phyloP scores from a whole-genome alignment of 2,888 invertebrate species.

The Blomia tropicalis region DNA sequence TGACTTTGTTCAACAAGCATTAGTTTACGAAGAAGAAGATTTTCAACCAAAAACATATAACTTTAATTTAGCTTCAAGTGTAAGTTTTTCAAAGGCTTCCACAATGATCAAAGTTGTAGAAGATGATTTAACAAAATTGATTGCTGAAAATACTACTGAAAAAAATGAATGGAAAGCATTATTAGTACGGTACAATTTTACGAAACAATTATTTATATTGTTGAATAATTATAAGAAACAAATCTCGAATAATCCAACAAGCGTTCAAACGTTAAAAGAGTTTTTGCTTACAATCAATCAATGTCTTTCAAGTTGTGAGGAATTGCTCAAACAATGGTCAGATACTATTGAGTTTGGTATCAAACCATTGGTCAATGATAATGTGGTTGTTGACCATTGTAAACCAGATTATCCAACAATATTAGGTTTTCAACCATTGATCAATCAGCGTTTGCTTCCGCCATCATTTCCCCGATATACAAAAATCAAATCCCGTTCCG shows the following conservation, averaged over 20 bases:
- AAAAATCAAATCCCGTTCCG: slow-evolving; percentile 58
- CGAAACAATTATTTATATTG: slow-evolving; percentile 67
- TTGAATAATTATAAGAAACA: slow-evolving; percentile 48
- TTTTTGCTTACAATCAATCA: slow-evolving; percentile 47
- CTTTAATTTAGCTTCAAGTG: slow-evolving; percentile 62
- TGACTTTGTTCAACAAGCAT: slow-evolving; percentile 53
- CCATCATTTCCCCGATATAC: slow-evolving; percentile 95
- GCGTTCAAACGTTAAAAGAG: neutral
- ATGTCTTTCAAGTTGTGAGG: slow-evolving; percentile 58
- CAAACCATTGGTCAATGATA: slow-evolving; percentile 40
- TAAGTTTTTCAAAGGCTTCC: slow-evolving; percentile 61
- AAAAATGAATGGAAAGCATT: slow-evolving; percentile 33
- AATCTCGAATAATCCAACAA: slow-evolving; percentile 33
- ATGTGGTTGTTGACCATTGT: slow-evolving; percentile 9
- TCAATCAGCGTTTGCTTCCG: slow-evolving; percentile 86
- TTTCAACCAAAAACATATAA: slow-evolving; percentile 85
- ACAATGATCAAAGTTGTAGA: slow-evolving; percentile 74
- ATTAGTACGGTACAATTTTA: slow-evolving; percentile 60
- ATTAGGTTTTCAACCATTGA: slow-evolving; percentile 83
- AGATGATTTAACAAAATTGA: slow-evolving; percentile 49
- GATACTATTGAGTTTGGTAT: slow-evolving; percentile 57
- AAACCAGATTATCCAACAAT: slow-evolving; percentile 33
- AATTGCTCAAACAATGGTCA: slow-evolving; percentile 62
- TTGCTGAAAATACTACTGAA: slow-evolving; percentile 8
- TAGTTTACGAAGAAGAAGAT: slow-evolving; percentile 52